Base-by-base conservation (phyloP, 1,140 invertebrate genomes). In the Nephotettix cincticeps region DNA sequence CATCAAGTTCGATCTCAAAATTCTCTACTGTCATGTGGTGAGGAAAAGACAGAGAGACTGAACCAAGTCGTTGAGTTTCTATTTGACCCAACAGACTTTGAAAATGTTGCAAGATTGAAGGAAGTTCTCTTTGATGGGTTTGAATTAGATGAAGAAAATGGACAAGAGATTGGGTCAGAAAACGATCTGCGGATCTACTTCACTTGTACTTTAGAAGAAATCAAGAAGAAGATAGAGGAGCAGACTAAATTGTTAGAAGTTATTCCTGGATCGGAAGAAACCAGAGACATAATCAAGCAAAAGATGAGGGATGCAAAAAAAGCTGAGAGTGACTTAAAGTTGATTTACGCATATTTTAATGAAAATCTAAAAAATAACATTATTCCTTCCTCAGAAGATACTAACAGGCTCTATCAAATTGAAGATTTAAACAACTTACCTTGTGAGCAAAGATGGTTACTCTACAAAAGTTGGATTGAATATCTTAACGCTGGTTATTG, bases 401-500 rank as follows among this genome's bases (percentile, higher is more conserved):
- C 28, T 6, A 61, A 36, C 13, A 29, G 45, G 51, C 36, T 40
- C 9, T 21, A 32, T 23, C 14, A 54, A 45, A 11, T 29, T 28
- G 19, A 29, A 43, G 40, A 69, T 68, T 25, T 74, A 19, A 17
- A 47, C 9, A 25, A 13, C 3, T 67, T 74, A 19, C 3, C 17
- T n/a, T 2, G 32, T 4, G 0, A 36, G 3, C 28, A 70, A 14
- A 68, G 71, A 58, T 74, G 73, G 73, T 40, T 27, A 2, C 40
- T 72, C n/a, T 74, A 74, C 36, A 51, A 61, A 1, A 1, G 25
- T 13, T 74, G 68, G 68, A 32, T 68, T n/a, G 40, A 67, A 0
- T 23, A 58, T 13, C 61, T 73, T 1, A 28, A 29, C 14, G 28
- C 56, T 3, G 19, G 27, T 1, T 45, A 40, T 56, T 25, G 30